phyloP scores from a whole-genome alignment of 1,140 invertebrate genomes.

The Aporrectodea caliginosa region DNA sequence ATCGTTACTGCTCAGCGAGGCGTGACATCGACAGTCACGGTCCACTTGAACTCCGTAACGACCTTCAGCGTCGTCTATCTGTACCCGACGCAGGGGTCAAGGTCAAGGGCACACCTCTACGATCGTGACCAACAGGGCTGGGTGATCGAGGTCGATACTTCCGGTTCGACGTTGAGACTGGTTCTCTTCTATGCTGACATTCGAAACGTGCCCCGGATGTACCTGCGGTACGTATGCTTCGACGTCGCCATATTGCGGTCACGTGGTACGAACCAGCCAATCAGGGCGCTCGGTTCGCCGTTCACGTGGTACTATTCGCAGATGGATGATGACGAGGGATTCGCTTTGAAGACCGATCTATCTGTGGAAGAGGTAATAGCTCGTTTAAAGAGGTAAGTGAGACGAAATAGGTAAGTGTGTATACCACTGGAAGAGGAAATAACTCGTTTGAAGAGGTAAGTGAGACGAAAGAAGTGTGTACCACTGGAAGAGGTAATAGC shows the following conservation, averaged over 20 bases:
- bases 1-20: constrained; percentile 34
- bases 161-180: constrained; percentile 64
- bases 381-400: too few species aligned
- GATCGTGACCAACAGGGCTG: constrained; percentile 80
- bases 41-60: constrained; percentile 73
- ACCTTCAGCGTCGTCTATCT: constrained; percentile 69
- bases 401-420: too few species aligned
- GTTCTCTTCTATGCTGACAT: constrained; percentile 79
- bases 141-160: constrained; percentile 74
- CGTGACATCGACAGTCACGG: constrained; percentile 63
- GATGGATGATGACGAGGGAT: constrained; percentile 71
- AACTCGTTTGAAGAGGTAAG: too few species aligned
- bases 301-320: constrained; percentile 80
- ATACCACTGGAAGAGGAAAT: too few species aligned
- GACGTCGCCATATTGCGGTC: neutral
- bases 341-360: too few species aligned
- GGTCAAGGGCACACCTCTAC: constrained; percentile 66
- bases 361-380: too few species aligned
- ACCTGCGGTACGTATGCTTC: constrained; percentile 71
- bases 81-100: constrained; percentile 40
- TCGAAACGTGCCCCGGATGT: constrained; percentile 79
- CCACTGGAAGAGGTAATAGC: too few species aligned
- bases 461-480: too few species aligned
- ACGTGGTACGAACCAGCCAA: constrained; percentile 37
- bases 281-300: constrained; percentile 68